Conservation (phyloP, 2,888 invertebrate genomes). For the Diaphora mendica region DNA sequence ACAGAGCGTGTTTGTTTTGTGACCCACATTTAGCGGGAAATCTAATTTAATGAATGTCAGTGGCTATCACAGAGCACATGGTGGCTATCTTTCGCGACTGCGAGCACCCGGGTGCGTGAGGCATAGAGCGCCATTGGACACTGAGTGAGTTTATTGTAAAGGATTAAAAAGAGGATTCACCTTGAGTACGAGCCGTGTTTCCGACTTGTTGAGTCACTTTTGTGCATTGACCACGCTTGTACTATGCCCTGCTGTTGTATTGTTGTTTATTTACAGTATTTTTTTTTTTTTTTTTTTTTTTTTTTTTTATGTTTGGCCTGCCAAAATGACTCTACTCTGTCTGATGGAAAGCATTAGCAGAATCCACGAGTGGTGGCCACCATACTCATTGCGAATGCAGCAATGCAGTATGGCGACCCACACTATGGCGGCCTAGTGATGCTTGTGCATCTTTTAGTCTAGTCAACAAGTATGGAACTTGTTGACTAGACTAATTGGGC, state of each 20-base stretch:
- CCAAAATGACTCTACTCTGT: no score
- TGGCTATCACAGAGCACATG: no score
- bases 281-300: no score
- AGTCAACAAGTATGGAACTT: no score
- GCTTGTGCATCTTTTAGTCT: no score
- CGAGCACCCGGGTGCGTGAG: constrained; percentile 58
- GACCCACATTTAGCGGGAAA: constrained; percentile 76
- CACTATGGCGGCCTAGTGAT: no score
- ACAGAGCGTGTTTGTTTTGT: constrained; percentile 55
- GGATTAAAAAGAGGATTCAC: constrained; percentile 46
- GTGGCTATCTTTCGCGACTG: constrained; percentile 73
- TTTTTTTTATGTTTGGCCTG: no score
- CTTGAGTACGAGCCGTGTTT: constrained; percentile 51
- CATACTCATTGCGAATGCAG: no score
- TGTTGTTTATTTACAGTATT: neutral
- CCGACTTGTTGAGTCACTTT: constrained; percentile 29
- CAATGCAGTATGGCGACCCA: no score
- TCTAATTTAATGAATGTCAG: constrained; percentile 77
- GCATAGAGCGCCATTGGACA: constrained; percentile 55
- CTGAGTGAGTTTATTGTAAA: constrained; percentile 48
- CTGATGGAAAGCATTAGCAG: no score
- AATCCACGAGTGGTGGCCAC: no score
- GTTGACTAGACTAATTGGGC: no score
- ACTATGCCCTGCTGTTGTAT: constrained; percentile 6
- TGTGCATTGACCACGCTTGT: constrained; percentile 17